Conservation (phyloP, 2,797 vertebrate genomes). For the Myotis pilosus region DNA sequence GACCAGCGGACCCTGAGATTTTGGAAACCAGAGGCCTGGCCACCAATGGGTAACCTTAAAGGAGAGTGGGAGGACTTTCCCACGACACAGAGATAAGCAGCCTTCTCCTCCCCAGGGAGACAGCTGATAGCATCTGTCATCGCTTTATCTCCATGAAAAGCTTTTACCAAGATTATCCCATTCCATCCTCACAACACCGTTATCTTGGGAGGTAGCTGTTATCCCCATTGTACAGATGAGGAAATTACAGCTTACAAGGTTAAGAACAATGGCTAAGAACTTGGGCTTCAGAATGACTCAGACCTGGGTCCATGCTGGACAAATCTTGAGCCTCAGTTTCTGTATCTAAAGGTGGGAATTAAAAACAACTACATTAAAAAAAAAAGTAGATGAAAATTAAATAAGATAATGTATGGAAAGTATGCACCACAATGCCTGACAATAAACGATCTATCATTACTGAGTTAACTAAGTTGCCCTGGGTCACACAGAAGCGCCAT, state of each 20-base stretch:
- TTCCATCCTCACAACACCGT: neutral
- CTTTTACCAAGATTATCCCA: neutral
- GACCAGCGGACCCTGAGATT: constrained; percentile 1
- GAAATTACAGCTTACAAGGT: constrained; percentile 1
- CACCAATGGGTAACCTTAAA: neutral
- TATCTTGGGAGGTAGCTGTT: neutral
- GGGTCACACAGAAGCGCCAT: neutral
- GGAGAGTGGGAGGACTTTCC: neutral
- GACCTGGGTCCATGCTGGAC: neutral
- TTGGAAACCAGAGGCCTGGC: neutral
- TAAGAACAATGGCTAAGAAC: neutral
- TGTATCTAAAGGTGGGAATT: neutral
- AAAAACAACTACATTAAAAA: neutral
- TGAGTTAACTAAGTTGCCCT: neutral
- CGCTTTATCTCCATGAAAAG: neutral
- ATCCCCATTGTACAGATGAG: neutral
- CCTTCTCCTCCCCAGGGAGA: neutral
- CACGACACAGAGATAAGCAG: neutral
- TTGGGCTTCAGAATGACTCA: neutral
- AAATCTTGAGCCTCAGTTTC: constrained; percentile 10
- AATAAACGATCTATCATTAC: neutral
- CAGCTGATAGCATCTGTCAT: neutral
- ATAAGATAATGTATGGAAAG: constrained; percentile 22
- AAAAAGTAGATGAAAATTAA: neutral
- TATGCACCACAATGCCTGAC: neutral